Percentiles rank a stretch among this genome's conserved stretches.
Evolutionary conservation across 2,888 invertebrate species (phyloP).

Genomic region (Polymixis lichenea): DNA sequence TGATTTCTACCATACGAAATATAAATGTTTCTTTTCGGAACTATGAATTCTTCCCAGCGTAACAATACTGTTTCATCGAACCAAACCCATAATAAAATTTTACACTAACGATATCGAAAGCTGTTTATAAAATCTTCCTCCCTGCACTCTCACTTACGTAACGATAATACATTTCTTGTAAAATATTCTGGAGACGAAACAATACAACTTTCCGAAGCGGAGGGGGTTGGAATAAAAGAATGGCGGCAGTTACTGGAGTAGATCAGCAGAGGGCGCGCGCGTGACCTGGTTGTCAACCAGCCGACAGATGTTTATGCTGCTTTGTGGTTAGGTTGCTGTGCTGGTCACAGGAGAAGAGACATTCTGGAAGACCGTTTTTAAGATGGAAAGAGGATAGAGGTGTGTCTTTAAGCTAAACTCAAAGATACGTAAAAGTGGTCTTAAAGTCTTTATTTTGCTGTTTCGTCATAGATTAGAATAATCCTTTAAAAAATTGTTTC

Average conservation of each 20-base stretch:
- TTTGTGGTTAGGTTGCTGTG: conserved; percentile 30
- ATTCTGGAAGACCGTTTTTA: background rate
- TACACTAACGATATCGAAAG: conserved; percentile 16
- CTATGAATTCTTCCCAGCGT: background rate
- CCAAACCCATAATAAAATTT: conserved; percentile 31
- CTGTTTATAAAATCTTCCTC: conserved; percentile 30
- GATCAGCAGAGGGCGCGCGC: conserved; percentile 65
- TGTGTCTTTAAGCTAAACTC: background rate
- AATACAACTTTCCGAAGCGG: conserved; percentile 56
- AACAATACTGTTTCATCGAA: background rate
- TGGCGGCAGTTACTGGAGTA: conserved; percentile 61
- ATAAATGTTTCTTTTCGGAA: no score
- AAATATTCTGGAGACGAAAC: conserved; percentile 59
- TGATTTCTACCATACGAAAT: background rate
- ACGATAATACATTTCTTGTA: conserved; percentile 50
- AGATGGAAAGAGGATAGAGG: background rate
- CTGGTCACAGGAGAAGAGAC: background rate
- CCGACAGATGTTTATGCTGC: conserved; percentile 32
- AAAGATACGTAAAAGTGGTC: background rate
- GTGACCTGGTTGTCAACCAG: conserved; percentile 61
- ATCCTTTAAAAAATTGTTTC: background rate
- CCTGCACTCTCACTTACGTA: conserved; percentile 28
- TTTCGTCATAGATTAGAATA: background rate
- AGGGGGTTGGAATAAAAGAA: conserved; percentile 51
- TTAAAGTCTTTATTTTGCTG: background rate